These are phyloP conservation scores for Diarsia dahlii DNA, from an alignment of 2,888 invertebrate species.

Conservation along the genomic window DNA sequence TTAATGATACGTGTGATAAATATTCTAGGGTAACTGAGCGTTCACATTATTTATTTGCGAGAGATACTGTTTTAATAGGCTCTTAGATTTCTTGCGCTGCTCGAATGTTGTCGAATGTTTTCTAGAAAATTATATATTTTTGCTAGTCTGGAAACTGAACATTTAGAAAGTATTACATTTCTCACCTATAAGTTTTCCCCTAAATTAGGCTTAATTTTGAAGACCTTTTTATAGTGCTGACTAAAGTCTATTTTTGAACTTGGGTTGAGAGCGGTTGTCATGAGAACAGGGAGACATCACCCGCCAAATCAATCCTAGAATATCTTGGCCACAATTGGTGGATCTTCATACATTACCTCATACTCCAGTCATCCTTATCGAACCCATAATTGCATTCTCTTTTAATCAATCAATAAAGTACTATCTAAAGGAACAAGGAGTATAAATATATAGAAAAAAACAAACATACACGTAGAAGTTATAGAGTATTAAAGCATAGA, in stretches of 20 bases:
- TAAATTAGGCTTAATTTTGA: background rate
- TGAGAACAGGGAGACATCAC: no score
- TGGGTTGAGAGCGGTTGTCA: no score
- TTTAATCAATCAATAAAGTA: background rate
- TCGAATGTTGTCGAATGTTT: conserved; percentile 1
- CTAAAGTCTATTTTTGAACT: no score
- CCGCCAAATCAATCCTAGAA: no score
- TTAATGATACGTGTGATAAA: conserved; percentile 57
- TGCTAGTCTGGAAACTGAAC: background rate
- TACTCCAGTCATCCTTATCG: no score
- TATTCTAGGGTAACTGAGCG: conserved; percentile 43
- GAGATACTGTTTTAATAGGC: conserved; percentile 43
- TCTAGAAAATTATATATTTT: background rate
- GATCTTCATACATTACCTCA: no score
- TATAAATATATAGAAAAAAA: background rate
- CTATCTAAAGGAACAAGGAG: background rate
- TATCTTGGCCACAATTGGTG: no score
- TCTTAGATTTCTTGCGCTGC: conserved; percentile 28
- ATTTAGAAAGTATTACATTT: background rate
- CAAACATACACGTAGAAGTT: background rate
- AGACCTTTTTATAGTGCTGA: background rate
- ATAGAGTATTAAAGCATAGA: background rate
- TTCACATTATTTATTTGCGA: conserved; percentile 45
- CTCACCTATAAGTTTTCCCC: background rate
- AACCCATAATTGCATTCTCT: no score